These are phyloP conservation scores for Threskiornis aethiopicus DNA, from an alignment of 2,797 vertebrate genomes.

Conservation along the genomic window DNA sequence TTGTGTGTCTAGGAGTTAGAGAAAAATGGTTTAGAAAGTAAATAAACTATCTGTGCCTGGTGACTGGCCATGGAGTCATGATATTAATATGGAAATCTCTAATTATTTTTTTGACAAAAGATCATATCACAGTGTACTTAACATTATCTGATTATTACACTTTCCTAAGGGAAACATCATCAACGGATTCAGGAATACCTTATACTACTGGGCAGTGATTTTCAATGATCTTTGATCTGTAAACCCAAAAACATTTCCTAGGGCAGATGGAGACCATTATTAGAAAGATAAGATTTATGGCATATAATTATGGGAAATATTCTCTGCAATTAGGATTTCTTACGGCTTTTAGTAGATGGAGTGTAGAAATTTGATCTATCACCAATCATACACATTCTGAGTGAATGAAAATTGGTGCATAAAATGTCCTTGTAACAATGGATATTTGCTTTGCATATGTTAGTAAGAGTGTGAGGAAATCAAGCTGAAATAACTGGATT, in stretches of 20 bases:
- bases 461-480: not conserved
- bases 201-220: not conserved
- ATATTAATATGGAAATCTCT: not conserved
- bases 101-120: not conserved
- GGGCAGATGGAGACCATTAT: not conserved
- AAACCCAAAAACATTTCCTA: not conserved
- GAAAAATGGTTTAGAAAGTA: not conserved
- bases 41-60: not conserved
- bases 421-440: not conserved
- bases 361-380: not conserved
- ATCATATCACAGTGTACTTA: not conserved
- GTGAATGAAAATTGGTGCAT: not conserved
- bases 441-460: not conserved
- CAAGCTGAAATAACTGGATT: not conserved
- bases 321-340: not conserved
- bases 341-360: not conserved
- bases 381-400: not conserved
- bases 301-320: not conserved
- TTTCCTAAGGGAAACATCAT: not conserved
- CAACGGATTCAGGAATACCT: not conserved
- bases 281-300: not conserved
- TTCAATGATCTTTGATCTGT: not conserved
- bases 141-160: not conserved
- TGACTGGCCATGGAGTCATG: not conserved
- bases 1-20: not conserved